Evolutionary conservation across 2,797 vertebrate species (phyloP).

Genomic region (Channa striata): DNA sequence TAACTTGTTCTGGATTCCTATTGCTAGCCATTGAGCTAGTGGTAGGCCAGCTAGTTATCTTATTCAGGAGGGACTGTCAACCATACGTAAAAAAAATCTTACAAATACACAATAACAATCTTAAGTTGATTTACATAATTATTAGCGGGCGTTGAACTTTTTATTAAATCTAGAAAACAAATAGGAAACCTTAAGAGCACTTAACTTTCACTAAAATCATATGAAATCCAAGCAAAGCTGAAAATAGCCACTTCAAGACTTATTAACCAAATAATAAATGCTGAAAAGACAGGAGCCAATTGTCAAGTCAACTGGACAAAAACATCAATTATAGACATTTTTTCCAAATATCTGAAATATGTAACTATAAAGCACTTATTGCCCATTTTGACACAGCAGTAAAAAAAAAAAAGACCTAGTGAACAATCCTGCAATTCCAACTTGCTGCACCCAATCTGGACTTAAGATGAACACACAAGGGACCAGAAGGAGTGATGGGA

Average conservation of each 20-base stretch:
- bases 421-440: conserved; percentile 22
- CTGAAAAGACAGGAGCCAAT: background rate
- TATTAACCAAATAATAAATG: background rate
- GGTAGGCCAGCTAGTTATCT: no score
- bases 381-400: conserved; percentile 9
- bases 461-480: conserved; percentile 16
- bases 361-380: background rate
- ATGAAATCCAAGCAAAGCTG: background rate
- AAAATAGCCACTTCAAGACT: background rate
- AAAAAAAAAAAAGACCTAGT: conserved; percentile 19
- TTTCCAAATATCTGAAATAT: background rate
- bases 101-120: no score
- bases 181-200: no score
- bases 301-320: no score
- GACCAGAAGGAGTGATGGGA: conserved; percentile 3
- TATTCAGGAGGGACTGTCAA: no score
- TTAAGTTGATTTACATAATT: no score
- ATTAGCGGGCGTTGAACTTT: no score
- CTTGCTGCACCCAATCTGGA: conserved; percentile 11
- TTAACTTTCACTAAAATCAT: background rate
- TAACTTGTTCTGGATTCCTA: no score
- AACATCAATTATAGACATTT: conserved; percentile 12
- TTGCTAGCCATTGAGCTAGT: no score
- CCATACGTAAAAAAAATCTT: no score
- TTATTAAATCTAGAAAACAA: no score